Conservation (phyloP, 2,797 vertebrate genomes). For the Sebastes minor region DNA sequence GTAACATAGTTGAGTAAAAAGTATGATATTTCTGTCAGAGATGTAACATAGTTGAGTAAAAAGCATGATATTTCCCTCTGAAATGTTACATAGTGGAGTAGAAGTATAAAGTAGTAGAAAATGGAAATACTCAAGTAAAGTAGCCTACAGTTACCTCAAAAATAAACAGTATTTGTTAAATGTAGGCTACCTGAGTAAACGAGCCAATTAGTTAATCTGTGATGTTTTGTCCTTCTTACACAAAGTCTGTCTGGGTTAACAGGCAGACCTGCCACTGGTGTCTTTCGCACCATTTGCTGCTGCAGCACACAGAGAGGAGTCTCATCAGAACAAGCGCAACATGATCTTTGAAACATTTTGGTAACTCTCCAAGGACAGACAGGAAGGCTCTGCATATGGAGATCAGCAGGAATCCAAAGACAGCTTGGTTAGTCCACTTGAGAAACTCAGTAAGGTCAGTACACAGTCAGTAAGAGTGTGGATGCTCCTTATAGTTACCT, state of each 20-base stretch:
- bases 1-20: no score
- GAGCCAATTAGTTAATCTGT: background rate
- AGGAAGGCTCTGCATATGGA: conserved; percentile 13
- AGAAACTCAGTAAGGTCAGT: background rate
- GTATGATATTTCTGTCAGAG: no score
- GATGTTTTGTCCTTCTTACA: conserved; percentile 21
- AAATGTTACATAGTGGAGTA: background rate
- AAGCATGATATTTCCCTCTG: no score
- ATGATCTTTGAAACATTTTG: conserved; percentile 35
- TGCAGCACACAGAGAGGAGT: background rate
- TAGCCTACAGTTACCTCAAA: no score
- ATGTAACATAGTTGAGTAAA: no score
- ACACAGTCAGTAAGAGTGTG: no score
- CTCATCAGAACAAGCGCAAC: conserved; percentile 11
- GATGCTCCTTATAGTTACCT: conserved; percentile 61
- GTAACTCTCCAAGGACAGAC: conserved; percentile 31
- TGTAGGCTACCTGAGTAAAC: no score
- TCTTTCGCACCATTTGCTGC: conserved; percentile 14
- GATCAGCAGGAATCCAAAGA: conserved; percentile 41
- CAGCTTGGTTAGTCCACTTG: background rate
- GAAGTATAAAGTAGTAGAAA: background rate
- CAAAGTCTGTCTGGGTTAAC: conserved; percentile 38
- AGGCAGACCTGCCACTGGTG: conserved; percentile 12
- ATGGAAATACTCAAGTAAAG: background rate
- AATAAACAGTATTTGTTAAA: no score